A percentile compares a stretch with the other conserved stretches of the same genome.
phyloP scores from a whole-genome alignment of 2,888 invertebrate genomes.

The Coleophora deauratella region DNA sequence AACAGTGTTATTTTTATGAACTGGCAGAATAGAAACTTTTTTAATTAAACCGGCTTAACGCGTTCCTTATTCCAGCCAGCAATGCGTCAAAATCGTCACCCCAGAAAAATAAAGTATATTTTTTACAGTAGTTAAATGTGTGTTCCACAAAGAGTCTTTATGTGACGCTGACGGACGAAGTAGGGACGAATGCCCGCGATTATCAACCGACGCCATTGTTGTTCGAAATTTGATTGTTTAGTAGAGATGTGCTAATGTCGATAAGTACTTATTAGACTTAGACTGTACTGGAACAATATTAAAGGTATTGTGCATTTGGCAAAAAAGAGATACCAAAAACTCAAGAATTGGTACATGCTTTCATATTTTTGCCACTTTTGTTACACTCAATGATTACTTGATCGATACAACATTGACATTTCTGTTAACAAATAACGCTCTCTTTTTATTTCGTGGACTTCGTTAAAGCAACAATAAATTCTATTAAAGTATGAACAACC shows the following conservation, averaged over 20 bases:
- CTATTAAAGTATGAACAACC: slow-evolving; percentile 1
- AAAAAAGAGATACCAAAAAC: no score
- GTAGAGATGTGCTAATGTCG: slow-evolving; percentile 39
- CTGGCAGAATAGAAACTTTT: slow-evolving; percentile 50
- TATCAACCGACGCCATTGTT: slow-evolving; percentile 63
- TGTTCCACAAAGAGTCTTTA: slow-evolving; percentile 55
- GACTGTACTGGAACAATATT: no score
- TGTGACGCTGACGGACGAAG: slow-evolving; percentile 28
- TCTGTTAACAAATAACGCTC: background rate
- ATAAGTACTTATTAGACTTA: slow-evolving; percentile 16
- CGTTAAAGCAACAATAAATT: background rate
- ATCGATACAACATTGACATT: background rate
- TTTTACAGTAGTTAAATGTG: slow-evolving; percentile 3
- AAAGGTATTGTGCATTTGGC: no score
- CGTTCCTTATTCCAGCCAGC: slow-evolving; percentile 18
- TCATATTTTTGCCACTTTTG: background rate
- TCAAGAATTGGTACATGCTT: background rate
- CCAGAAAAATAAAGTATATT: slow-evolving; percentile 20
- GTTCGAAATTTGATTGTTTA: slow-evolving; percentile 57
- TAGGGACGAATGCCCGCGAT: slow-evolving; percentile 49
- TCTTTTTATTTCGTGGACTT: background rate
- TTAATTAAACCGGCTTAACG: slow-evolving; percentile 65
- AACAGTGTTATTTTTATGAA: slow-evolving; percentile 68
- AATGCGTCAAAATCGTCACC: slow-evolving; percentile 22
- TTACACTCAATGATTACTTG: background rate